Conservation (phyloP, 1,140 invertebrate genomes). For the Anastrepha obliqua region DNA sequence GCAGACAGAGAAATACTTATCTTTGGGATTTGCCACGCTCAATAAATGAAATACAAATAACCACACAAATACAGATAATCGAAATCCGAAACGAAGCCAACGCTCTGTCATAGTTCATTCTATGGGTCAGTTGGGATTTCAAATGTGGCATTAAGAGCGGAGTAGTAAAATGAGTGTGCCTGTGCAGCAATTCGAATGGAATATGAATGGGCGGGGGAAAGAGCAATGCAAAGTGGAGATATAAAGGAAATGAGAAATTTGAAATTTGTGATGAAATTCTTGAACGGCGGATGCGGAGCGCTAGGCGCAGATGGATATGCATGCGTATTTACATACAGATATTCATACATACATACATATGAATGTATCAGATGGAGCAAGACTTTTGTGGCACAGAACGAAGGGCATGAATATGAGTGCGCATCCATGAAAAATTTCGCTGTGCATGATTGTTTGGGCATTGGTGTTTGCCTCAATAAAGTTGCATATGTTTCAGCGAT, state of each 20-base stretch:
- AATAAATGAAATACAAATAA: conserved; percentile 47
- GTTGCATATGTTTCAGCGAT: not conserved
- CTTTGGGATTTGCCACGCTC: conserved; percentile 30
- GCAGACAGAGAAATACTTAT: not conserved
- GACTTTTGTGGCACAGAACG: no score
- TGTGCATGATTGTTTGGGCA: not conserved
- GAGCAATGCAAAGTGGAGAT: not conserved
- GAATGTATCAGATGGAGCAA: no score
- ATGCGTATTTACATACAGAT: not conserved
- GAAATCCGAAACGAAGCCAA: conserved; percentile 39
- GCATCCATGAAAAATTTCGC: not conserved
- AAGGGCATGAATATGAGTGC: not conserved
- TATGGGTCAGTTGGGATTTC: conserved; percentile 49
- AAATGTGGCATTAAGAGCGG: not conserved
- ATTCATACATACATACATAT: not conserved
- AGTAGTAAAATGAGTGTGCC: not conserved
- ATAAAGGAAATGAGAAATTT: conserved; percentile 9
- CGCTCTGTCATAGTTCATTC: conserved; percentile 25
- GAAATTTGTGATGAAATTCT: conserved; percentile 21
- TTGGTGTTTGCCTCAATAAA: not conserved
- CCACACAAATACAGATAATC: conserved; percentile 21
- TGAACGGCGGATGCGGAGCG: not conserved
- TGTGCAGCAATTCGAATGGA: not conserved
- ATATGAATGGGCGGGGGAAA: not conserved
- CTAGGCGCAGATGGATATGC: not conserved